phyloP scores from a whole-genome alignment of 2,888 invertebrate species.

The Steinernema hermaphroditum region DNA sequence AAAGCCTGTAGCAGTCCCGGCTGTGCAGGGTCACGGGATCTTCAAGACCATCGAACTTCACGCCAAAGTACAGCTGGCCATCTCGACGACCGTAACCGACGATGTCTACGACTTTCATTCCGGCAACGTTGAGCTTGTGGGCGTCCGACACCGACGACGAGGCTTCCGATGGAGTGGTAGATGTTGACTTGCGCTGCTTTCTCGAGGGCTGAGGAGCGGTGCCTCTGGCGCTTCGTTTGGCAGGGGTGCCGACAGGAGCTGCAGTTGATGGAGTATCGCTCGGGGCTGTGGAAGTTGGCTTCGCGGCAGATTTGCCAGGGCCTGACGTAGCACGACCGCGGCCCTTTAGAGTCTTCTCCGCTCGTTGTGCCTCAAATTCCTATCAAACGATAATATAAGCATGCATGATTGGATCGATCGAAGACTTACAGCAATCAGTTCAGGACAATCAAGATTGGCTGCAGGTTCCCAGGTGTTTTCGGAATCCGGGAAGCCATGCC shows the following conservation, averaged over 20 bases:
- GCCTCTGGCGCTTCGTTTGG: no score
- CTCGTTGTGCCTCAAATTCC: neutral
- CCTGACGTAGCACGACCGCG: no score
- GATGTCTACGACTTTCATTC: neutral
- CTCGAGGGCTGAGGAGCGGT: no score
- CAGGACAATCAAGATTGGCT: constrained; percentile 7
- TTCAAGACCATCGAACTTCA: neutral
- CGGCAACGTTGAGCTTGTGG: no score
- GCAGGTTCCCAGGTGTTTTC: constrained; percentile 10
- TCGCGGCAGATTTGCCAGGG: neutral
- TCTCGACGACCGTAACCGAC: neutral
- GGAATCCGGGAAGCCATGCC: neutral
- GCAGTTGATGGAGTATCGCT: neutral
- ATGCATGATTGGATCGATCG: neutral
- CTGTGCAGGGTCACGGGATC: neutral
- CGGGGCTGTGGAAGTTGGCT: neutral
- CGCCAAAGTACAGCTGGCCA: neutral
- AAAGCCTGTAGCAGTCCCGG: neutral
- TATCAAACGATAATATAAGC: neutral
- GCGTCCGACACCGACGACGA: no score
- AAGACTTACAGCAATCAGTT: neutral
- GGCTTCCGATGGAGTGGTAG: no score
- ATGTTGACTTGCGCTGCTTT: no score
- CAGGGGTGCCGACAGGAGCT: neutral
- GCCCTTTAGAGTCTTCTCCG: neutral